Evolutionary conservation across 2,113 vertebrate genomes (phyloP), one percentile per base, ranked within the genome.

Genomic region (Cariama cristata): DNA sequence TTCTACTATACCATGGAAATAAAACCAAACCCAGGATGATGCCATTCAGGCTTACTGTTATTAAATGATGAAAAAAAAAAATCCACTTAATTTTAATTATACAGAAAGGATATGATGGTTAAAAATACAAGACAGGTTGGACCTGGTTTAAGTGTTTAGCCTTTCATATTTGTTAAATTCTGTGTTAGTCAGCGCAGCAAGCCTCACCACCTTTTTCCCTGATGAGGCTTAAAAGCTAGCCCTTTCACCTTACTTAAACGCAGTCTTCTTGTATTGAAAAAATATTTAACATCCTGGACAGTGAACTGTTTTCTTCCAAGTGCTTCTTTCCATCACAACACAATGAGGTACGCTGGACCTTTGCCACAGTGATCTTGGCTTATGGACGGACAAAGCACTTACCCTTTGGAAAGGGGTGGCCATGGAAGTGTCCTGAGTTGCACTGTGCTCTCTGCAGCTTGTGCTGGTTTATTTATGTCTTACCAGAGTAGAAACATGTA

Each of bases 301-400:
- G 91, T 45, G 58, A 91, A 92, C 62, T 64, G 42, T 92, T 89
- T 97, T 85, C 88, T 94, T 89, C 96, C 91, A 95, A 97, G 91
- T 73, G 55, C 73, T 94, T 95, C 88, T 95, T 97, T 92, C 83
- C 85, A 94, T 52, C 53, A 9, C 88, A 76, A 89, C 79, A 96
- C 66, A 93, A 92, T 8, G 9, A 92, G 53, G 28, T 49, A 52
- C 66, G 52, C 66, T 95, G 95, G 83, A 83, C 23, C 33, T 86
- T 17, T 32, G 95, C 87, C 97, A 95, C 75, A 52, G 35, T 19
- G 28, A 40, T 86, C 69, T 82, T 75, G 72, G 82, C 86, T 83
- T 82, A 58, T 8, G 28, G 58, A 89, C 44, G 55, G 35, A 94
- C 74, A 58, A 58, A 68, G 55, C 5, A 4, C 55, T 76, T 67